Percentiles rank a stretch among this genome's conserved stretches.
Conservation (phyloP, 2,888 invertebrate genomes). For the Acanthosepion esculentum region DNA sequence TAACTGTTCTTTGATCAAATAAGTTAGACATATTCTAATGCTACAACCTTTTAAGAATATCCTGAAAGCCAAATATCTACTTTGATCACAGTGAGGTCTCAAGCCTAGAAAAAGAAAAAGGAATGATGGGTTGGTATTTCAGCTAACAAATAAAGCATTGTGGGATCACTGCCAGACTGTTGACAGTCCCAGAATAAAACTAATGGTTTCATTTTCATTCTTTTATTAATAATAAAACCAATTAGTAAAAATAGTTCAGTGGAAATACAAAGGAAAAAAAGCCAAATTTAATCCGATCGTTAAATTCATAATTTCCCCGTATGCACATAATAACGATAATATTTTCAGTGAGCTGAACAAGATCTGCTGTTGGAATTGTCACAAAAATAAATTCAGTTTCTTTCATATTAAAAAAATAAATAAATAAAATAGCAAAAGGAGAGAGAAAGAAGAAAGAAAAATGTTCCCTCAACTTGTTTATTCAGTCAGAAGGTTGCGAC, state of each 20-base stretch:
- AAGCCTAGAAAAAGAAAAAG: too few relatives aligned
- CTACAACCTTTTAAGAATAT: too few relatives aligned
- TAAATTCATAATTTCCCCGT: conserved; percentile 23
- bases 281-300: conserved; percentile 33
- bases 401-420: neutral
- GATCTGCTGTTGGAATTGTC: conserved; percentile 22
- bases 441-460: neutral
- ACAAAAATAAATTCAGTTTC: conserved; percentile 33
- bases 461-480: conserved; percentile 33
- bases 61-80: too few relatives aligned
- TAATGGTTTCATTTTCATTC: conserved; percentile 33
- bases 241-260: conserved; percentile 33
- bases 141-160: conserved; percentile 5
- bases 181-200: conserved; percentile 33
- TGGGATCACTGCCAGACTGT: conserved; percentile 6
- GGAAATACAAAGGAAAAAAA: neutral
- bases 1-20: too few relatives aligned
- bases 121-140: neutral
- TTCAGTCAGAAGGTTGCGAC: conserved; percentile 33
- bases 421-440: neutral
- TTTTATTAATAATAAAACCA: conserved; percentile 33
- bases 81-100: too few relatives aligned
- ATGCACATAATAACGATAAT: conserved; percentile 33
- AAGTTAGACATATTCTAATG: too few relatives aligned
- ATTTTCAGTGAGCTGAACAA: conserved; percentile 33